A percentile compares a stretch with the other conserved stretches of the same genome.
Evolutionary conservation across 1,140 invertebrate species (phyloP).

Genomic region (Thaumetopoea pityocampa): DNA sequence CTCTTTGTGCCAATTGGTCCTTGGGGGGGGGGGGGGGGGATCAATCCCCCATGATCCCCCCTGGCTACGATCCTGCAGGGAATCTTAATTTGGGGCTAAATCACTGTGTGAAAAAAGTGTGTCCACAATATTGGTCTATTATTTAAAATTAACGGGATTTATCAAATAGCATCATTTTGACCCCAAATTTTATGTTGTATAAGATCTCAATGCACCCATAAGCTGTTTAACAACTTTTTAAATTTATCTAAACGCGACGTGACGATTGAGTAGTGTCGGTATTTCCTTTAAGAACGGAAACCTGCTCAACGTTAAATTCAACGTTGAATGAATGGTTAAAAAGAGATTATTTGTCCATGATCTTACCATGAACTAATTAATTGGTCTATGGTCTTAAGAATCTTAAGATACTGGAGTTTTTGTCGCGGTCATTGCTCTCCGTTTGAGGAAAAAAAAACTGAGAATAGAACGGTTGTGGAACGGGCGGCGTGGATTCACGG

Average conservation of each 20-base stretch:
- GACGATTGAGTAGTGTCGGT: not conserved
- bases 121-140: too few species aligned
- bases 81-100: too few species aligned
- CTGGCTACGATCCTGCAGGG: too few species aligned
- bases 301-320: not conserved
- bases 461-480: conserved; percentile 61
- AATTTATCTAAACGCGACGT: too few species aligned
- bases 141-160: too few species aligned
- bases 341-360: conserved; percentile 12
- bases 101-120: too few species aligned
- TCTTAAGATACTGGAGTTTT: conserved; percentile 28
- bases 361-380: conserved; percentile 10
- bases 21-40: too few species aligned
- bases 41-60: too few species aligned
- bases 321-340: conserved; percentile 13
- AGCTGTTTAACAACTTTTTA: too few species aligned
- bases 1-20: not conserved
- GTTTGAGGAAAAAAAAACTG: conserved; percentile 47
- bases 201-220: too few species aligned
- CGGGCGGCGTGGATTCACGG: conserved; percentile 56
- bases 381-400: conserved; percentile 12
- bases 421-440: conserved; percentile 51
- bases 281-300: not conserved
- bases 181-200: too few species aligned
- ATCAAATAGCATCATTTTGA: too few species aligned